Percentiles rank a stretch among this genome's conserved stretches.
Evolutionary conservation across 2,888 invertebrate species (phyloP).

Genomic region (Eurytoma adleriae): DNA sequence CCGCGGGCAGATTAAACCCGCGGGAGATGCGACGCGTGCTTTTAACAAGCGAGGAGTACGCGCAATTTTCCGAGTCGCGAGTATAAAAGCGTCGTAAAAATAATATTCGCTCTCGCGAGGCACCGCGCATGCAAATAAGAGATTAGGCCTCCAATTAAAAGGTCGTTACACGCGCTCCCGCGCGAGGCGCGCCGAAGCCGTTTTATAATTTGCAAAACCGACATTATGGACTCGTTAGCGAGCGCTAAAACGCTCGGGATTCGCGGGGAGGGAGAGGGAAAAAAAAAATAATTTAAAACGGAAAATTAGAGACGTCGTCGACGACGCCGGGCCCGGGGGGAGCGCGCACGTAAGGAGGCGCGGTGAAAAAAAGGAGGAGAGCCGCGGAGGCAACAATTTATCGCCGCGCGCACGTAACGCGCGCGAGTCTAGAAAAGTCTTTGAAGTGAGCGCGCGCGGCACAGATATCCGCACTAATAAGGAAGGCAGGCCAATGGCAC

Average conservation of each 20-base stretch:
- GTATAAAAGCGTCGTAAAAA: slow-evolving; percentile 6
- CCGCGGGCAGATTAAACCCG: neutral
- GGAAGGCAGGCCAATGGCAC: slow-evolving; percentile 39
- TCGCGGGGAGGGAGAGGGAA: neutral
- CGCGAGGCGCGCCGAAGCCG: neutral
- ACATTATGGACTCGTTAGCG: slow-evolving; percentile 35
- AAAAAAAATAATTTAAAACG: slow-evolving; percentile 43
- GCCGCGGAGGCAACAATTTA: slow-evolving; percentile 11
- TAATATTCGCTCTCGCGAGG: neutral
- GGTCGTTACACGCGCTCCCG: slow-evolving; percentile 46
- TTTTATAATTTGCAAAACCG: slow-evolving; percentile 41
- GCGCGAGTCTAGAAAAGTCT: slow-evolving; percentile 29
- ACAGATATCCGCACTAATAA: slow-evolving; percentile 52
- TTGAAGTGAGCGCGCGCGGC: slow-evolving; percentile 39
- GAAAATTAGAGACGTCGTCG: slow-evolving; percentile 42
- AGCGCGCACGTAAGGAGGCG: neutral
- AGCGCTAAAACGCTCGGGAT: slow-evolving; percentile 8
- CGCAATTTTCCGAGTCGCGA: too few species aligned
- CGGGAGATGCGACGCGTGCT: too few species aligned
- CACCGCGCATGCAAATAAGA: slow-evolving; percentile 46
- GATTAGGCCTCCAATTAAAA: slow-evolving; percentile 52
- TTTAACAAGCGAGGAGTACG: too few species aligned
- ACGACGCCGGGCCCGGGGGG: neutral
- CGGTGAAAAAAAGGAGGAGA: neutral
- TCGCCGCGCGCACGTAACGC: neutral